Base-by-base conservation (phyloP, 2,113 vertebrate genomes). In the Nothocercus nigrocapillus region DNA sequence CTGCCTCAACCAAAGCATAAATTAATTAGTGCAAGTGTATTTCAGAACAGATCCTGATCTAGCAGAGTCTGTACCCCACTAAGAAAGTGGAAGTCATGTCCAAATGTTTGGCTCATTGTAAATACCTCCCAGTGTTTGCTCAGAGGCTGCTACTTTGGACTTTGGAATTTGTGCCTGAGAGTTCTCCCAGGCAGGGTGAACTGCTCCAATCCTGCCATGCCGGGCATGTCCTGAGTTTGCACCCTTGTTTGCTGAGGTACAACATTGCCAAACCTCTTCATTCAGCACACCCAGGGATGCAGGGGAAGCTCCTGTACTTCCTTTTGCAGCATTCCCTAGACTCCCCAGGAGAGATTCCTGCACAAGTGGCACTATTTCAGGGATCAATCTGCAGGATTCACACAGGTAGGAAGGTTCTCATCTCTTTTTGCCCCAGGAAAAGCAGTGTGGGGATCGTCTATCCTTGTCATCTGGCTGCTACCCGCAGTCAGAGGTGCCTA, bases 271-370 rank as follows among this genome's bases (percentile, higher is more conserved):
- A 3, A 0, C 25, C 59, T 66, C 9, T 0, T 24, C 67, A 38
- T 32, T 28, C 44, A 82, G 11, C 64, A 38, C 0, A 0, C 2
- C 1, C 2, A 7, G n/a, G 27, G 66, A 82, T 0, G 0, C 36
- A 10, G 51, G 25, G 42, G 15, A 59, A 84, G 42, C 32, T 25
- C 51, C 67, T 25, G 20, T 40, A 13, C 8, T 18, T 19, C 32
- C 3, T 16, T 40, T 69, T 74, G 44, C 61, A 66, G 15, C 28
- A 53, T 42, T 11, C 17, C 54, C 27, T 30, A 11, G 25, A 34
- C 42, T 42, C 16, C 40, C 42, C 22, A n/a, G 45, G 4, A 32
- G 1, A 79, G 62, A 67, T 21, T 17, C 32, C 13, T 21, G 47
- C 14, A n/a, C 2, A 3, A 75, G n/a, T 4, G 6, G 51, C 51